Evolutionary conservation across 64 coral and sea anemone genomes (phyloP).

Genomic region (Montipora efflorescens): DNA sequence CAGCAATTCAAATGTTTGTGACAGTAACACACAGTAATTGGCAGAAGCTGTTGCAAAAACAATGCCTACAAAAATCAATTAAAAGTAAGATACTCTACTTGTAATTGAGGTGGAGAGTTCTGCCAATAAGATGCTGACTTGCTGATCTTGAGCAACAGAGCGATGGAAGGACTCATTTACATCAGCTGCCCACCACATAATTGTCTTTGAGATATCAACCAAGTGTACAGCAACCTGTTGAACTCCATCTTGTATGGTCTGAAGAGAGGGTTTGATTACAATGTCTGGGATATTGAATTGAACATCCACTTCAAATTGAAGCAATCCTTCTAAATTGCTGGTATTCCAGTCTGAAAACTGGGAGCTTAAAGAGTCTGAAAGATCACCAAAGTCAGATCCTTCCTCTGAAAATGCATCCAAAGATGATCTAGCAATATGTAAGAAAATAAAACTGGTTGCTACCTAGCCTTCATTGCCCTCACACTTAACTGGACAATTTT

Average conservation of each 20-base stretch:
- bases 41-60: too few species aligned
- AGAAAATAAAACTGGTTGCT: neutral
- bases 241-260: constrained; percentile 78
- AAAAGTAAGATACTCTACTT: constrained; percentile 73
- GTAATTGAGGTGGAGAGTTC: constrained; percentile 79
- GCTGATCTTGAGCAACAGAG: constrained; percentile 69
- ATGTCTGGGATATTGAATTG: constrained; percentile 98
- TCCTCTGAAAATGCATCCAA: constrained; percentile 40
- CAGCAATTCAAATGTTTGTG: too few species aligned
- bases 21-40: too few species aligned
- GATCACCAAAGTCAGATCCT: constrained; percentile 45
- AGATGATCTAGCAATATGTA: neutral
- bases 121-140: constrained; percentile 59
- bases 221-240: constrained; percentile 70
- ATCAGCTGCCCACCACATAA: constrained; percentile 99
- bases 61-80: neutral
- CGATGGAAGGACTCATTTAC: constrained; percentile 90
- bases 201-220: constrained; percentile 75
- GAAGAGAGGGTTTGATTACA: constrained; percentile 81
- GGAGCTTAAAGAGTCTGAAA: neutral
- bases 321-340: constrained; percentile 47
- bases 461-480: too few species aligned
- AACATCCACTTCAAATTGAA: constrained; percentile 83
- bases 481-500: too few species aligned
- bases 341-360: constrained; percentile 22